Conservation (phyloP, 2,113 vertebrate species). For the Nicator chloris region DNA sequence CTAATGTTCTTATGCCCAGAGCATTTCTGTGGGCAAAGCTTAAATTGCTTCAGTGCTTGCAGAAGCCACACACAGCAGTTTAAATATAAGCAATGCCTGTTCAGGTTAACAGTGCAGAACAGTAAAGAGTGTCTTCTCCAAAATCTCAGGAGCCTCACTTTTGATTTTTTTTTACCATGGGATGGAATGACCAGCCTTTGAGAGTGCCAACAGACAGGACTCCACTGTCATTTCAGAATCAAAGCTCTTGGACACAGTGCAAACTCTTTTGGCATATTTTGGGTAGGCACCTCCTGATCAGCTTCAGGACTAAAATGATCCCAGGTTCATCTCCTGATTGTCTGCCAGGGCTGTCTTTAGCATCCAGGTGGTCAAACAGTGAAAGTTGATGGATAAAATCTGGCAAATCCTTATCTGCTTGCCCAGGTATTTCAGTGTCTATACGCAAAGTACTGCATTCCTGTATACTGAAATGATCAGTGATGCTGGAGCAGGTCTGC, state of each 20-base stretch:
- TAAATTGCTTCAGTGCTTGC: background rate
- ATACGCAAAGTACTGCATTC: background rate
- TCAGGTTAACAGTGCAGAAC: background rate
- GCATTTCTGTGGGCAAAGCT: background rate
- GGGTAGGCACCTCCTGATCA: background rate
- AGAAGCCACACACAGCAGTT: background rate
- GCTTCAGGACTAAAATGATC: background rate
- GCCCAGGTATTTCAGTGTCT: background rate
- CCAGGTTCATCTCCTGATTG: background rate
- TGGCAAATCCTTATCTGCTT: background rate
- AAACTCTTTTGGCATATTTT: background rate
- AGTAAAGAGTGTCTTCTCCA: background rate
- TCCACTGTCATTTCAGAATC: background rate
- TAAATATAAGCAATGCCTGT: background rate
- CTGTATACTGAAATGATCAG: background rate
- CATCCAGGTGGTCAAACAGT: background rate
- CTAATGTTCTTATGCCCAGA: background rate
- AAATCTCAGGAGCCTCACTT: background rate
- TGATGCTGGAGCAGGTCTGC: rapidly evolving
- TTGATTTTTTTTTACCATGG: background rate
- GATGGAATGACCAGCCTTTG: background rate
- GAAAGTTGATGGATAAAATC: background rate
- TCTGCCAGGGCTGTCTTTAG: background rate
- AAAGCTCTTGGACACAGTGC: background rate
- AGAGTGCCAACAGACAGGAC: background rate